These are phyloP conservation scores for Onthophagus sagittarius DNA, from an alignment of 2,888 invertebrate genomes.

Conservation along the genomic window DNA sequence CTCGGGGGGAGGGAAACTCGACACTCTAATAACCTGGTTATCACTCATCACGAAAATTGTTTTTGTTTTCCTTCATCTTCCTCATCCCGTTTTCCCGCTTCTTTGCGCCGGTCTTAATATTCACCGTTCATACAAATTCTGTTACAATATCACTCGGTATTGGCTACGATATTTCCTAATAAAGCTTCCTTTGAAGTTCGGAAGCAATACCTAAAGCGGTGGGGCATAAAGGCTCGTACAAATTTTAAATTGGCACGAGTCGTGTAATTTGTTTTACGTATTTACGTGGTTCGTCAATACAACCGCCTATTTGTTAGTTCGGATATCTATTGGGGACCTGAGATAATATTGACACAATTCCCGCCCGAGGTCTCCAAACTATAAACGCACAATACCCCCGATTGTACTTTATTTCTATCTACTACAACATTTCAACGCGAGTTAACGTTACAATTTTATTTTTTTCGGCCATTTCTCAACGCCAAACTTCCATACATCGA, in stretches of 20 bases:
- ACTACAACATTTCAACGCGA: not conserved
- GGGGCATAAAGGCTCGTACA: not conserved
- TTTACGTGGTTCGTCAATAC: not conserved
- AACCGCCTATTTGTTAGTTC: not conserved
- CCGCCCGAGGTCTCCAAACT: not conserved
- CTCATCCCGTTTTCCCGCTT: not conserved
- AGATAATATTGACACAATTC: not conserved
- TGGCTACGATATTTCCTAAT: not conserved
- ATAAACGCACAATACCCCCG: not conserved
- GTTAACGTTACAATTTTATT: not conserved
- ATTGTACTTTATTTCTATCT: slow-evolving; percentile 1
- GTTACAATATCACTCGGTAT: not conserved
- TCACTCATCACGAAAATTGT: not conserved
- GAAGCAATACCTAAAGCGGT: not conserved
- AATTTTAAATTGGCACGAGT: not conserved
- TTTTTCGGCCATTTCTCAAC: no score
- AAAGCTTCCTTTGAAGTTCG: not conserved
- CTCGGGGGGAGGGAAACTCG: not conserved
- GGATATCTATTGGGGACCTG: not conserved
- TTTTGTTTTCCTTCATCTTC: not conserved
- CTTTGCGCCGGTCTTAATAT: not conserved
- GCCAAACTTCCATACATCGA: no score
- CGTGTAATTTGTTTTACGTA: not conserved
- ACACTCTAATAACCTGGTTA: not conserved
- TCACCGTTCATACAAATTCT: not conserved